A percentile compares a stretch with the other conserved stretches of the same genome.
Evolutionary conservation across 1,140 invertebrate species (phyloP).

Genomic region (Rhizoglyphus robini): DNA sequence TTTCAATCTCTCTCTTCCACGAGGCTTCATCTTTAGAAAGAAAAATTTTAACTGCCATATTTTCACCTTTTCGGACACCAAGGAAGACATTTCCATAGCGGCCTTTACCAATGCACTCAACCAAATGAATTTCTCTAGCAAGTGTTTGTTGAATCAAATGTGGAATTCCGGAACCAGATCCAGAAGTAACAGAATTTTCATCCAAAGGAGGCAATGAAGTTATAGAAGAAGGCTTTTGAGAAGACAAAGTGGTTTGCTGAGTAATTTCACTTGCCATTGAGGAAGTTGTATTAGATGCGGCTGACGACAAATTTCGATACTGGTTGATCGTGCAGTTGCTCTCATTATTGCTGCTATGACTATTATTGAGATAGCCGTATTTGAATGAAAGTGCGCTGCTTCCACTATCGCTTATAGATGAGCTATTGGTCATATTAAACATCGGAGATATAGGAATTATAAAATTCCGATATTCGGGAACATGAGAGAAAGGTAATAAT

Average conservation of each 20-base stretch:
- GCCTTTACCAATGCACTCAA: constrained; percentile 86
- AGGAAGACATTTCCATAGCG: constrained; percentile 86
- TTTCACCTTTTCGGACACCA: constrained; percentile 77
- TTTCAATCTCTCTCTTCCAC: constrained; percentile 88
- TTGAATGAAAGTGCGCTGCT: neutral
- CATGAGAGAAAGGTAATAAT: neutral
- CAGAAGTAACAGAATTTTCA: constrained; percentile 43
- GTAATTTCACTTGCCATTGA: constrained; percentile 4
- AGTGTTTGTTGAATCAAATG: constrained; percentile 84
- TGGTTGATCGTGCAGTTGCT: neutral
- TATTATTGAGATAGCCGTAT: neutral
- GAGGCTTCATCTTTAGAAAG: constrained; percentile 83
- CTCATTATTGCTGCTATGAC: neutral
- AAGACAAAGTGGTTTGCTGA: constrained; percentile 3
- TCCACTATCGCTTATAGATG: neutral
- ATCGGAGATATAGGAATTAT: too few species aligned
- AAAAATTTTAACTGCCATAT: constrained; percentile 86
- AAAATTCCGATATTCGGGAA: neutral
- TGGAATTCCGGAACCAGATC: constrained; percentile 83
- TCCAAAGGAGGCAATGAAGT: neutral
- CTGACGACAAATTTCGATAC: neutral
- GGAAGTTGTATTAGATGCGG: constrained; percentile 1
- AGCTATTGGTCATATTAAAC: neutral
- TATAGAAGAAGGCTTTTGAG: neutral
- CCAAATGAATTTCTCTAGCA: constrained; percentile 77